Base-by-base conservation (phyloP, 2,888 invertebrate species). In the Leptinotarsa rubiginosa region DNA sequence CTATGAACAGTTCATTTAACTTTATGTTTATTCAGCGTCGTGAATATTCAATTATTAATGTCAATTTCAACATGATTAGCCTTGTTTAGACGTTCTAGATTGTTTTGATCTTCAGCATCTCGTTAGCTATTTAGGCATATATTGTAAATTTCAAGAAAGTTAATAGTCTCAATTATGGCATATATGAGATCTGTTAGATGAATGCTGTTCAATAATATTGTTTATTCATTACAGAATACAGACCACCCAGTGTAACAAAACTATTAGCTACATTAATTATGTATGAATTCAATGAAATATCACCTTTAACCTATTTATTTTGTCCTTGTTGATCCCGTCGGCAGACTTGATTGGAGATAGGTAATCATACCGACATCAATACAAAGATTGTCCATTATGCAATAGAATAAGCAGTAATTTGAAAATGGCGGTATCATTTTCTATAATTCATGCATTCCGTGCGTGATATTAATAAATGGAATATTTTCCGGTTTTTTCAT, bases 381-480 rank as follows among this genome's bases (percentile, higher is more conserved):
- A 68, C 54, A 49, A 54, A 54, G 68, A 68, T 54, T 52, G 41
- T 41, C 15, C 54, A 68, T 68, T 68, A 54, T 68, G 68, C 68
- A 68, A 68, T 31, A 68, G 62, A 62, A 62, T 10, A 62, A 31
- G 62, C n/a, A 62, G 49, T 52, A 67, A 54, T 54, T 54, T 31
- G 31, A 18, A 49, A 68, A 52, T 68, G 68, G 68, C 41, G 54
- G 49, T 20, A 68, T 31, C 41, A 68, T 68, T 68, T 54, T 22
- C 13, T 52, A 22, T 47, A 68, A 31, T 68, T 68, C 20, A 68
- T 41, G 52, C 56, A 68, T 68, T 68, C 20, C 68, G 20, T 67
- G 67, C 67, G n/a, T 67, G 67, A 67, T 50, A 67, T 67, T 67
- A 67, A 52, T 50, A 67, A 67, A 67, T 67, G 67, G 67, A 67